These are phyloP conservation scores for Hoplostethus atlanticus DNA, from an alignment of 2,797 vertebrate genomes.

Conservation along the genomic window DNA sequence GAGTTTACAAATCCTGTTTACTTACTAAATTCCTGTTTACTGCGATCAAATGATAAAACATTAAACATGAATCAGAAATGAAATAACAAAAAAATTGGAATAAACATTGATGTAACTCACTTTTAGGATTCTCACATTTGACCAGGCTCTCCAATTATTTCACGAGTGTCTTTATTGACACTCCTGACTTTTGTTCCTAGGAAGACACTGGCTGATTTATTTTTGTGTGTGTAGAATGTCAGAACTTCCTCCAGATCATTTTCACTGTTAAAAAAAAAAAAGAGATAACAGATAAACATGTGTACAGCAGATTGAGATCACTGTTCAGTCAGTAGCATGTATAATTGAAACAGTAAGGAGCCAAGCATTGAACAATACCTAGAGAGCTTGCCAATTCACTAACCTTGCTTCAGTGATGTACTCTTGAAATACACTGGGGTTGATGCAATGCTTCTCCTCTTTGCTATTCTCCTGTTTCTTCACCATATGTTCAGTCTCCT, in stretches of 20 bases:
- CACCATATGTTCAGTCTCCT: constrained; percentile 94
- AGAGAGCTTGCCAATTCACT: constrained; percentile 37
- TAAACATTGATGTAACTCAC: constrained; percentile 79
- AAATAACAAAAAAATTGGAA: background rate
- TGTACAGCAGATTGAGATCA: constrained; percentile 49
- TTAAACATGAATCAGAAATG: constrained; percentile 56
- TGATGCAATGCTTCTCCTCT: constrained; percentile 86
- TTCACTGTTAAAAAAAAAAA: constrained; percentile 85
- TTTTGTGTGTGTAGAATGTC: constrained; percentile 96
- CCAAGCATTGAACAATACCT: constrained; percentile 36
- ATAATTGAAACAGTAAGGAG: constrained; percentile 29
- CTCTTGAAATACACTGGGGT: constrained; percentile 88
- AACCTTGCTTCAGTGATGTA: constrained; percentile 93
- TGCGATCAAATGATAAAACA: constrained; percentile 59
- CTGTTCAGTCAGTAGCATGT: constrained; percentile 38
- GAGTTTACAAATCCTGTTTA: background rate
- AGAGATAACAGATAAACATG: constrained; percentile 49
- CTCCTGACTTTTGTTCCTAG: constrained; percentile 86
- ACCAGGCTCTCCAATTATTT: constrained; percentile 66
- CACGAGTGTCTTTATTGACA: constrained; percentile 70
- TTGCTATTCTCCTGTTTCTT: constrained; percentile 82
- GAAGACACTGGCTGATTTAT: constrained; percentile 93
- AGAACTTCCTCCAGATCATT: constrained; percentile 94
- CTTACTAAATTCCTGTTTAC: constrained; percentile 56
- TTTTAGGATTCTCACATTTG: constrained; percentile 70